Evolutionary conservation across 2,888 invertebrate genomes (phyloP), one percentile per base, ranked within the genome.

Genomic region (Eilema depressum): DNA sequence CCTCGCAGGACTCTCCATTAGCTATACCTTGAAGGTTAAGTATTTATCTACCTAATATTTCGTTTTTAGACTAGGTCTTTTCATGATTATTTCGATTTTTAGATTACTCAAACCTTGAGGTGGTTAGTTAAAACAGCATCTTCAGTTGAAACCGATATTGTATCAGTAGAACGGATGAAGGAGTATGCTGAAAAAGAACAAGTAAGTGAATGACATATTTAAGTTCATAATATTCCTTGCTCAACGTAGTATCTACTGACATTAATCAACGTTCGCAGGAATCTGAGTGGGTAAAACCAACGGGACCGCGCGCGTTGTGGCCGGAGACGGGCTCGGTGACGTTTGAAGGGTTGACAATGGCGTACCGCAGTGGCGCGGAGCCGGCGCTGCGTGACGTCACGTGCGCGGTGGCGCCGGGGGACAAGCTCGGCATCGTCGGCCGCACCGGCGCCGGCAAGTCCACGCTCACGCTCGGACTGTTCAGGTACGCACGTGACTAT

Each of bases 101-200:
- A 98, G 98, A 98, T 98, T 74, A 99, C 99, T 0, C 98, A 98
- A 96, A 98, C 98, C 0, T 94, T 99, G 61, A 99, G 99, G 93
- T 99, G 99, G 98, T 95, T 99, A 83, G 99, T 99, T 30, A 96
- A 99, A 79, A 98, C 99, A 98, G 98, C 98, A 0, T 98, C 98
- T 2, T 99, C 99, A 88, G 97, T 99, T 61, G 99, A 99, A 95
- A 99, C 99, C 0, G 99, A 99, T 91, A 99, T 99, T 83, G 99
- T 99, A 0, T 98, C 99, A 3, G 99, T 99, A 1, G 99, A 99
- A 92, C 97, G 99, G 89, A 98, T 99, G 86, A 98, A 99, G 89
- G 99, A 99, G 88, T 99, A 99, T 88, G 97, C 98, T 0, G 98
- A 98, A 89, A 97, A 98, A 0, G 96, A 97, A 67, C 98, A 97